These are phyloP conservation scores for Leptopilina syphax DNA, from an alignment of 2,888 invertebrate species.

Conservation along the genomic window DNA sequence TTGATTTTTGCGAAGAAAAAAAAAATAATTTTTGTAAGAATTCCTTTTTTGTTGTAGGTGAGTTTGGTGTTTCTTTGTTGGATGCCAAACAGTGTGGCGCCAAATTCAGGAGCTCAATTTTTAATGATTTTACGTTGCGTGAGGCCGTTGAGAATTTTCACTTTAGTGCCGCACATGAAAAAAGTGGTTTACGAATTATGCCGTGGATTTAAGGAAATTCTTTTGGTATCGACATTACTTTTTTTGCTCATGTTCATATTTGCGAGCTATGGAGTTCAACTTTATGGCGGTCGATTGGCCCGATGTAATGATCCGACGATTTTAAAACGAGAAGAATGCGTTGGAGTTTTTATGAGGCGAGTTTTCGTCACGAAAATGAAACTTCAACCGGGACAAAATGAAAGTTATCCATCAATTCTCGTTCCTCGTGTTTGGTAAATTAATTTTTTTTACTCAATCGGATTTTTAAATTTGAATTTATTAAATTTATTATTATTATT, in stretches of 20 bases:
- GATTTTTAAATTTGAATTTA: not conserved
- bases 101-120: conserved; percentile 95
- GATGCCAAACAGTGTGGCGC: conserved; percentile 96
- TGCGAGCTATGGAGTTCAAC: conserved; percentile 98
- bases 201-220: conserved; percentile 98
- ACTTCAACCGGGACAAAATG: conserved; percentile 87
- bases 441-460: too few relatives aligned
- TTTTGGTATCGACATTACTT: conserved; percentile 96
- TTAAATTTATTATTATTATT: too few relatives aligned
- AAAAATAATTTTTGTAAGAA: too few relatives aligned
- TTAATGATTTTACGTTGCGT: conserved; percentile 98
- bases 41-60: conserved; percentile 80
- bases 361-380: conserved; percentile 99
- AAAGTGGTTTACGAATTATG: conserved; percentile 99
- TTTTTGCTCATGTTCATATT: conserved; percentile 99
- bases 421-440: conserved; percentile 97
- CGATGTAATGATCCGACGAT: conserved; percentile 98
- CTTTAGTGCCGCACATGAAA: conserved; percentile 98
- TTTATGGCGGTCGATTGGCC: conserved; percentile 97
- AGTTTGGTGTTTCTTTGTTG: conserved; percentile 96
- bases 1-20: too few relatives aligned
- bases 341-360: conserved; percentile 95
- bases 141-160: conserved; percentile 97
- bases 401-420: conserved; percentile 95
- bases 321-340: conserved; percentile 88